Evolutionary conservation across 2,888 invertebrate species (phyloP).

Genomic region (Sinohyriopsis cumingii): DNA sequence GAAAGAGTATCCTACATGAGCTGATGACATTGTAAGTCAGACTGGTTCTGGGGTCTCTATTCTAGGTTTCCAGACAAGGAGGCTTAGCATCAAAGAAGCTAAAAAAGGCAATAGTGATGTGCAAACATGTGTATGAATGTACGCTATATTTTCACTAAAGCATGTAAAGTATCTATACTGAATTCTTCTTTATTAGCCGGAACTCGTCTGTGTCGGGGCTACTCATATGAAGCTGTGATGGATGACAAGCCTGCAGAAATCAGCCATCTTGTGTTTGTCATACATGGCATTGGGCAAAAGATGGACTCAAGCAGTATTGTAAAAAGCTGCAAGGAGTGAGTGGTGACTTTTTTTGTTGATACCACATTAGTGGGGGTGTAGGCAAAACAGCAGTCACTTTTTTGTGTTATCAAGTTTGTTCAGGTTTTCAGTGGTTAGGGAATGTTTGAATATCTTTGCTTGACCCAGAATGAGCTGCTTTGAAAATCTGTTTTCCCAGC

Average conservation of each 20-base stretch:
- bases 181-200: slow-evolving; percentile 69
- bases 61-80: no score
- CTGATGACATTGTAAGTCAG: no score
- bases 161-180: background rate
- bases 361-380: no score
- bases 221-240: slow-evolving; percentile 75
- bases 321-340: slow-evolving; percentile 74
- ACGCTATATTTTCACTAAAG: no score
- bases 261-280: slow-evolving; percentile 81
- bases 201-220: slow-evolving; percentile 77
- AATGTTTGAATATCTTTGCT: background rate
- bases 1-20: no score
- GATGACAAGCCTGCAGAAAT: slow-evolving; percentile 79
- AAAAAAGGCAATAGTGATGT: no score
- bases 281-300: slow-evolving; percentile 83
- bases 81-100: no score
- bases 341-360: slow-evolving; percentile 4
- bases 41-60: no score
- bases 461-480: background rate
- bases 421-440: background rate
- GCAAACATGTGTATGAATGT: no score
- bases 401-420: background rate
- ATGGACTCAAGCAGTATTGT: slow-evolving; percentile 80
- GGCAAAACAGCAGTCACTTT: background rate
- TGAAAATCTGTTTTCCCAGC: no score